phyloP scores from a whole-genome alignment of 2,113 vertebrate species.

The Rhodinocichla rosea region DNA sequence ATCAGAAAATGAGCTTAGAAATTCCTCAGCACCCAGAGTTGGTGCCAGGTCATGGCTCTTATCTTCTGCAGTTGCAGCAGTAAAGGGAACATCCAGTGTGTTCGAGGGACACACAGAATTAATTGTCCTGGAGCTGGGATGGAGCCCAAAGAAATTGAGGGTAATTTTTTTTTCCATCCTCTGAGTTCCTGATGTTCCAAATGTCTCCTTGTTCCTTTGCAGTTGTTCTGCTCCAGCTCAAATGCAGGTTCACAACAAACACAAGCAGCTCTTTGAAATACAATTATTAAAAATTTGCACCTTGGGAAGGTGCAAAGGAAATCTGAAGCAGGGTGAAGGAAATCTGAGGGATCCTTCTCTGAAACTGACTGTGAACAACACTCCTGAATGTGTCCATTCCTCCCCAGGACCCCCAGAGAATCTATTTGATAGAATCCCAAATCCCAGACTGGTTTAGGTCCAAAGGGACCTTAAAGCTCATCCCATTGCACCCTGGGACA shows the following conservation, averaged over 20 bases:
- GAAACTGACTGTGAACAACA: neutral
- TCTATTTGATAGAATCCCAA: neutral
- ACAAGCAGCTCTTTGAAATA: neutral
- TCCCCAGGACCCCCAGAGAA: neutral
- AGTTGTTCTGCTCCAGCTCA: neutral
- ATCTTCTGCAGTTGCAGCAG: neutral
- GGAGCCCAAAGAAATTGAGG: neutral
- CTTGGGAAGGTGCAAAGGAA: neutral
- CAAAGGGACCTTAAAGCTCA: neutral
- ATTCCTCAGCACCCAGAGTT: slow-evolving; percentile 4
- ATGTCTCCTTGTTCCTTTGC: neutral
- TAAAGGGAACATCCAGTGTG: slow-evolving; percentile 42
- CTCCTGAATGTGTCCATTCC: fast-evolving
- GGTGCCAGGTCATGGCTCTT: slow-evolving; percentile 18
- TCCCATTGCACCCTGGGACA: fast-evolving
- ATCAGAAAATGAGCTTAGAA: slow-evolving; percentile 39
- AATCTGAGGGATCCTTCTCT: neutral
- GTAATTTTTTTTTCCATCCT: neutral
- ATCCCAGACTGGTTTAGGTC: neutral
- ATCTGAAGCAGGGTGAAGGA: neutral
- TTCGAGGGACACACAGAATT: neutral
- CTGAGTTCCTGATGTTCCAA: neutral
- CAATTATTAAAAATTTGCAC: neutral
- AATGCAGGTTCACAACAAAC: neutral
- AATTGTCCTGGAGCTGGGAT: neutral